Percentiles rank a stretch among this genome's conserved stretches.
These are phyloP conservation scores for Eristalis intricaria DNA, from an alignment of 2,888 invertebrate genomes.

Conservation along the genomic window DNA sequence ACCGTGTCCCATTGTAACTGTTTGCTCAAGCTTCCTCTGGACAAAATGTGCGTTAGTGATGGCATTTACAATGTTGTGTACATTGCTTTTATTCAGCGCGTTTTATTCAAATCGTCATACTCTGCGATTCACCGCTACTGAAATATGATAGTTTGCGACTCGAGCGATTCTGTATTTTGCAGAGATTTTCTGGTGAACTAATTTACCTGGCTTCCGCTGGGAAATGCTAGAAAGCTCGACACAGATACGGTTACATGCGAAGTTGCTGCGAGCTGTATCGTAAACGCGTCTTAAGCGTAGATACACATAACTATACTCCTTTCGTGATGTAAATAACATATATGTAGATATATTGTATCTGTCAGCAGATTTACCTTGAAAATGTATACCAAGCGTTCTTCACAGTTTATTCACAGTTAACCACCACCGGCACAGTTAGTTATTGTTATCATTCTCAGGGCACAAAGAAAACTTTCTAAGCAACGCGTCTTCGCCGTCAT, in stretches of 20 bases:
- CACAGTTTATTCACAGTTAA: slow-evolving; percentile 24
- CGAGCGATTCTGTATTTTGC: slow-evolving; percentile 28
- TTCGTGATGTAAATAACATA: neutral
- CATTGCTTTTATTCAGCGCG: neutral
- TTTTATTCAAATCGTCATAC: slow-evolving; percentile 14
- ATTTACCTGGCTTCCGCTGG: slow-evolving; percentile 31
- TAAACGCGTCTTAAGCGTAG: slow-evolving; percentile 28
- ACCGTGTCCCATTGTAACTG: neutral
- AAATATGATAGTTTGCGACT: slow-evolving; percentile 47
- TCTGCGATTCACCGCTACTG: slow-evolving; percentile 9
- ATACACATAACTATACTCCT: neutral
- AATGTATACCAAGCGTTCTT: slow-evolving; percentile 30
- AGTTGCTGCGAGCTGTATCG: slow-evolving; percentile 42
- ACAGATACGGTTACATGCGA: slow-evolving; percentile 42
- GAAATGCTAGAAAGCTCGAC: slow-evolving; percentile 48
- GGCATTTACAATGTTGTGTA: neutral
- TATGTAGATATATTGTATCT: neutral
- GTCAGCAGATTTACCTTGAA: slow-evolving; percentile 47
- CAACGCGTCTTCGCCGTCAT: neutral
- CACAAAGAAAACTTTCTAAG: slow-evolving; percentile 46
- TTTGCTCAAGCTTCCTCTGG: neutral
- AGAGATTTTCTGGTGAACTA: slow-evolving; percentile 33
- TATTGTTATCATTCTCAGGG: slow-evolving; percentile 1
- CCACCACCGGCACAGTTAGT: slow-evolving; percentile 60
- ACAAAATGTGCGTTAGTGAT: slow-evolving; percentile 3